Conservation (phyloP, 1,140 invertebrate genomes). For the Drosophila albomicans region DNA sequence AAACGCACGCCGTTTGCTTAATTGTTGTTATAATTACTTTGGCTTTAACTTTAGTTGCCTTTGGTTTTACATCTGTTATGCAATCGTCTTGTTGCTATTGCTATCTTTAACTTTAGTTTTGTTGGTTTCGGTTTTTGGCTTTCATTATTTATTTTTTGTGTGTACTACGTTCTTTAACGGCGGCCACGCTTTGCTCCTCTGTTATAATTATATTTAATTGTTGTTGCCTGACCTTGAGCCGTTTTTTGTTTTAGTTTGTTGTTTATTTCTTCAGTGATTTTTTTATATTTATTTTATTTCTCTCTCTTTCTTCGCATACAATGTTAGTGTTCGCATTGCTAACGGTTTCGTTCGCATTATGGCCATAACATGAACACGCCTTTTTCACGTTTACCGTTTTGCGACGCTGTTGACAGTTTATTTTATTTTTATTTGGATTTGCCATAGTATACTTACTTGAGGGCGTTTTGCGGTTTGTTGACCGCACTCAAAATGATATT, state of each 20-base stretch:
- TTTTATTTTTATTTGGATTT: background rate
- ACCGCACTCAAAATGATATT: slow-evolving; percentile 24
- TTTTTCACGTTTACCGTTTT: slow-evolving; percentile 27
- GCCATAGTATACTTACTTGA: slow-evolving; percentile 10
- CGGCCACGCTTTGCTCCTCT: slow-evolving; percentile 51
- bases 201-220: slow-evolving; percentile 79
- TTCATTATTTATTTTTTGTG: slow-evolving; percentile 66
- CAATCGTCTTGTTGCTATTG: slow-evolving; percentile 57
- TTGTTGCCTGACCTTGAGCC: slow-evolving; percentile 74
- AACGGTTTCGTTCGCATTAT: slow-evolving; percentile 59
- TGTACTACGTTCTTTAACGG: slow-evolving; percentile 42
- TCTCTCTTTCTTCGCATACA: slow-evolving; percentile 41
- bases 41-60: slow-evolving; percentile 45
- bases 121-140: slow-evolving; percentile 77
- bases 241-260: slow-evolving; percentile 37
- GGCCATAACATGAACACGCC: slow-evolving; percentile 21
- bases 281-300: slow-evolving; percentile 6
- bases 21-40: slow-evolving; percentile 83
- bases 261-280: slow-evolving; percentile 2
- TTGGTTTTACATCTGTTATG: slow-evolving; percentile 61
- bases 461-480: slow-evolving; percentile 39
- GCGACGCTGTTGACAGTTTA: slow-evolving; percentile 33
- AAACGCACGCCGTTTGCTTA: slow-evolving; percentile 83
- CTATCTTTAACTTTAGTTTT: slow-evolving; percentile 33
- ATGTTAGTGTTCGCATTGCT: slow-evolving; percentile 40